These are phyloP conservation scores for Anarhynchus alexandrinus DNA, from an alignment of 2,113 vertebrate genomes.

Conservation along the genomic window DNA sequence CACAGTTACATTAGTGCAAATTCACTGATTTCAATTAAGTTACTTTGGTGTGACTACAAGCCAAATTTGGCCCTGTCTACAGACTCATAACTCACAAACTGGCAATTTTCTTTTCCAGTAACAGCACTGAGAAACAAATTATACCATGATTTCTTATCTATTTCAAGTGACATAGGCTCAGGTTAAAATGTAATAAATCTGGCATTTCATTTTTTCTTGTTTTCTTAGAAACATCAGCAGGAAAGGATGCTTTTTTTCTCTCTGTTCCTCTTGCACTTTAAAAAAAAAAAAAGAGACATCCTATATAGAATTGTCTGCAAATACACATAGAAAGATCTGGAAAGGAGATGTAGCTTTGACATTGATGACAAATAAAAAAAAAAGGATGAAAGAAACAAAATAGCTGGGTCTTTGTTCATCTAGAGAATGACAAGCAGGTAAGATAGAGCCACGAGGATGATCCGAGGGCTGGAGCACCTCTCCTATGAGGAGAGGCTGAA, in stretches of 20 bases:
- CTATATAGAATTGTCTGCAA: background rate
- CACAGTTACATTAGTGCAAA: conserved; percentile 47
- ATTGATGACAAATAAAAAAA: background rate
- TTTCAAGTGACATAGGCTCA: background rate
- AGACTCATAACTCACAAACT: background rate
- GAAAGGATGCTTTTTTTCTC: background rate
- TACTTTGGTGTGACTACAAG: conserved; percentile 6
- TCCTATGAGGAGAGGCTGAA: too few relatives aligned
- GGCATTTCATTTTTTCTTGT: background rate
- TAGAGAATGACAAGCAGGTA: background rate
- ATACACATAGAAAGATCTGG: background rate
- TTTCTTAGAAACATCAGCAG: background rate
- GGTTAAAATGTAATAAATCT: conserved; percentile 2
- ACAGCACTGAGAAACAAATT: background rate
- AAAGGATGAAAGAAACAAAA: background rate
- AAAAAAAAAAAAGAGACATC: background rate
- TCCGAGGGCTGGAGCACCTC: too few relatives aligned
- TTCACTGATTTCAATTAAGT: conserved; percentile 47
- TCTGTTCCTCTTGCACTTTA: background rate
- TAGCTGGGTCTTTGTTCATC: background rate
- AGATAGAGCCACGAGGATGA: too few relatives aligned
- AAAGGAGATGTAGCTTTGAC: background rate
- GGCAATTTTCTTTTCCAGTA: conserved; percentile 16
- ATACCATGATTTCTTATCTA: background rate
- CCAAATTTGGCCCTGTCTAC: background rate